phyloP scores from a whole-genome alignment of 1,140 invertebrate species.

The Subanguina moxae region DNA sequence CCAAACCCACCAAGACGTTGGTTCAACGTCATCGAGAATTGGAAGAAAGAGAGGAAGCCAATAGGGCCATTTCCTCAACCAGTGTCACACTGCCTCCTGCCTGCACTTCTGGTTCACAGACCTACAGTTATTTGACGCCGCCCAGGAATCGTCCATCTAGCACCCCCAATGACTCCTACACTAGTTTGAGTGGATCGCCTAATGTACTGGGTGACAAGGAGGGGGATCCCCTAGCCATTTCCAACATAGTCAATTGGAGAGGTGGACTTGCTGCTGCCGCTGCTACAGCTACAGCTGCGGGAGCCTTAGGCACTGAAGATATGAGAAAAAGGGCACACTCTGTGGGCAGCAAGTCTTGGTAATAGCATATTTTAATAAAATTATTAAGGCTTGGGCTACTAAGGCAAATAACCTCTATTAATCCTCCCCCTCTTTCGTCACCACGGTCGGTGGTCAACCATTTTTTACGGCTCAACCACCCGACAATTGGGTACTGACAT shows the following conservation, averaged over 20 bases:
- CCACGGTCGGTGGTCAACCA: no score
- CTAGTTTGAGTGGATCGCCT: not conserved
- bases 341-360: constrained; percentile 28
- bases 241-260: not conserved
- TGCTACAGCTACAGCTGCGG: not conserved
- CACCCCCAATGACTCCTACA: not conserved
- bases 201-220: not conserved
- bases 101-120: not conserved
- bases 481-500: no score
- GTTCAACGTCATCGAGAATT: not conserved
- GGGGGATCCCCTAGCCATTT: not conserved
- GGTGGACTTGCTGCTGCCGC: not conserved
- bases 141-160: not conserved
- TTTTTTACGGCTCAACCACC: no score
- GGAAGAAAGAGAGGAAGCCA: not conserved
- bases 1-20: constrained; percentile 10
- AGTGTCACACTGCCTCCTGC: not conserved
- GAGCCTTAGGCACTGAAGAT: not conserved
- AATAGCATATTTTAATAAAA: not conserved
- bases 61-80: not conserved
- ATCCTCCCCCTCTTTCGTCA: no score
- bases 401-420: no score
- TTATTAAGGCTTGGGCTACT: not conserved
- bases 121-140: not conserved
- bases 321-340: constrained; percentile 27